A percentile compares a stretch with the other conserved stretches of the same genome.
These are phyloP conservation scores for Anguilla marmorata DNA, from an alignment of 2,797 vertebrate genomes.

Conservation along the genomic window DNA sequence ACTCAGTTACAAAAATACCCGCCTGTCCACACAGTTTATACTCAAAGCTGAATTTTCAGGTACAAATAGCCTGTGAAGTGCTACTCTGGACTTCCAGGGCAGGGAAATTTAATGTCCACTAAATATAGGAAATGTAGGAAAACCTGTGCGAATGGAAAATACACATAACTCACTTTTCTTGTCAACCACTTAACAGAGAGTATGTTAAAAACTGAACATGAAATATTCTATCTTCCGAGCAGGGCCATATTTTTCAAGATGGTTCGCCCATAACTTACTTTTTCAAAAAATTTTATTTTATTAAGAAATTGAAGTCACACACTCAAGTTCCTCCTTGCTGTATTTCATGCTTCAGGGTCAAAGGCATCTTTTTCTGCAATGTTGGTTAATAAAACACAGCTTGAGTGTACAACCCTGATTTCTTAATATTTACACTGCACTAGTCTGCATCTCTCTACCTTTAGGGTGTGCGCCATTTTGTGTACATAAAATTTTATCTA, in stretches of 20 bases:
- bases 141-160: background rate
- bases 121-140: background rate
- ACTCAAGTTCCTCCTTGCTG: too few species aligned
- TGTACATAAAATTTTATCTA: too few species aligned
- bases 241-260: background rate
- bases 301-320: too few species aligned
- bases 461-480: too few species aligned
- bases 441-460: too few species aligned
- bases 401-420: too few species aligned
- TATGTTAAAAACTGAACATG: background rate
- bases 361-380: too few species aligned
- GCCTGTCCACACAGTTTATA: background rate
- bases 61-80: background rate
- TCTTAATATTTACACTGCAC: too few species aligned
- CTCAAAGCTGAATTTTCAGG: background rate
- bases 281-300: background rate
- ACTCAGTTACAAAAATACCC: background rate
- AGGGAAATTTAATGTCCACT: background rate
- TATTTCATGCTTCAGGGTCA: too few species aligned
- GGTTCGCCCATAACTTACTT: background rate
- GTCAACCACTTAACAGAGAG: background rate
- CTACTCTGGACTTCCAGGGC: background rate
- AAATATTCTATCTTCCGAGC: background rate
- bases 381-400: too few species aligned
- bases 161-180: background rate